Conservation (phyloP, 2,797 vertebrate genomes). For the Phalanger gymnotis region DNA sequence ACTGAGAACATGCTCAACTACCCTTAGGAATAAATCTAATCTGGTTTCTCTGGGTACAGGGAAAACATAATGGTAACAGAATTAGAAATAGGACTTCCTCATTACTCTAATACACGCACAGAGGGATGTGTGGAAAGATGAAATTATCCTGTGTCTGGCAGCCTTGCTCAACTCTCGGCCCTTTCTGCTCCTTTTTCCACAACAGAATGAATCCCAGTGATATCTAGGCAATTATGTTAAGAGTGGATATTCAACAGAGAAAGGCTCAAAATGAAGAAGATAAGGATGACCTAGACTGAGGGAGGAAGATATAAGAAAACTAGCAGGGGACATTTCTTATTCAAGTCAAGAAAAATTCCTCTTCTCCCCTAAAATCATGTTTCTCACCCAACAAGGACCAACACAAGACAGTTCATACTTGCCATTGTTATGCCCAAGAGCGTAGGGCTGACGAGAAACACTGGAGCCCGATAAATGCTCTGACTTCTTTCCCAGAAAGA, state of each 20-base stretch:
- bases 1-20: not conserved
- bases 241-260: not conserved
- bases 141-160: not conserved
- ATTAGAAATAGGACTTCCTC: not conserved
- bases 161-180: not conserved
- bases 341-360: not conserved
- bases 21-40: not conserved
- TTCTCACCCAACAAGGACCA: not conserved
- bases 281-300: not conserved
- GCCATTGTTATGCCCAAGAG: conserved; percentile 96
- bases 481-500: conserved; percentile 96
- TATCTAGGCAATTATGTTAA: not conserved
- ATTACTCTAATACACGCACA: not conserved
- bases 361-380: not conserved
- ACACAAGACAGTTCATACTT: conserved; percentile 75
- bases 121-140: not conserved
- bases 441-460: conserved; percentile 92
- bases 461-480: conserved; percentile 83
- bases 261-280: not conserved
- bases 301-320: not conserved
- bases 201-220: not conserved
- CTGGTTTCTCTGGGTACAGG: not conserved
- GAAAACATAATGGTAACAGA: not conserved
- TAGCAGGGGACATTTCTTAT: not conserved
- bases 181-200: not conserved